A percentile compares a stretch with the other conserved stretches of the same genome.
These are phyloP conservation scores for Myotis vivesi DNA, from an alignment of 2,797 vertebrate genomes.

Conservation along the genomic window DNA sequence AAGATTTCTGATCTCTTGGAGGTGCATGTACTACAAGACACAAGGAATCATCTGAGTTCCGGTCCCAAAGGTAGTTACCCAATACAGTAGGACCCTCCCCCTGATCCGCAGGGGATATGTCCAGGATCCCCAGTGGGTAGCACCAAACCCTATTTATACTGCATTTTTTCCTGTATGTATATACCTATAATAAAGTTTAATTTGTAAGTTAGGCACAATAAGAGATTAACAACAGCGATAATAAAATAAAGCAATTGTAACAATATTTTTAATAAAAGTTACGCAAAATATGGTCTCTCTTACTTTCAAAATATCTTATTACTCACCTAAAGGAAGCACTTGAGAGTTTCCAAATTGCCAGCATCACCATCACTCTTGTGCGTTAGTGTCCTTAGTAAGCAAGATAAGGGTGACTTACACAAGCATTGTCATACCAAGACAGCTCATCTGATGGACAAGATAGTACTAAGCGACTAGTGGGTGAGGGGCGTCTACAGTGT, in stretches of 20 bases:
- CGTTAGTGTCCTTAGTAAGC: not conserved
- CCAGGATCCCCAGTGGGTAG: too few species aligned
- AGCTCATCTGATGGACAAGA: not conserved
- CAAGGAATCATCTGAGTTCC: not conserved
- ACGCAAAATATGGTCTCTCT: not conserved
- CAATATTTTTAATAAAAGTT: not conserved
- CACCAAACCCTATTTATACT: not conserved
- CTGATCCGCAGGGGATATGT: not conserved
- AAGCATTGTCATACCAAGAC: not conserved
- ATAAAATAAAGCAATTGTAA: not conserved
- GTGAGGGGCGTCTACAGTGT: not conserved
- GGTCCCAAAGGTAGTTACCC: not conserved
- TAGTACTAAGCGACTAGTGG: not conserved
- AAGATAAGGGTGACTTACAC: not conserved
- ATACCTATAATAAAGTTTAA: not conserved
- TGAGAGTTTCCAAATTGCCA: too few species aligned
- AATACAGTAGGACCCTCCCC: not conserved
- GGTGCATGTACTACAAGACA: not conserved
- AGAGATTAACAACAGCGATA: not conserved
- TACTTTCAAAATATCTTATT: not conserved
- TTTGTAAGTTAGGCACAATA: not conserved
- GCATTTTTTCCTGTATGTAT: not conserved
- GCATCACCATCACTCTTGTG: not conserved
- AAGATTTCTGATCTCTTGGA: not conserved
- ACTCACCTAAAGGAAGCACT: not conserved